Base-by-base conservation (phyloP, 2,888 invertebrate genomes). In the Chrysotoxum bicinctum region DNA sequence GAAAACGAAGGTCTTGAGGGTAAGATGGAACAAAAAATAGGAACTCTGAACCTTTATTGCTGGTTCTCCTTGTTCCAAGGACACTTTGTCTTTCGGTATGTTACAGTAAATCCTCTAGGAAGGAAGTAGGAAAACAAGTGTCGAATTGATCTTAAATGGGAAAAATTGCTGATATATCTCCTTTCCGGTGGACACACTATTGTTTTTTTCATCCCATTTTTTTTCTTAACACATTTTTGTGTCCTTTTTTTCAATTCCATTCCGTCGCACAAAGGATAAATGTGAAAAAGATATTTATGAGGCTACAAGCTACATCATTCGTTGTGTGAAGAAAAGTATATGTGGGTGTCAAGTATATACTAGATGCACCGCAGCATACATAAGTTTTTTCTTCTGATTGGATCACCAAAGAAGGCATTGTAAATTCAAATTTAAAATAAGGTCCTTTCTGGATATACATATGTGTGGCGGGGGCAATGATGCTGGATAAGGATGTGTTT, bases 111-210 rank as follows among this genome's bases (percentile, higher is more conserved):
- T 58, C 48, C 68, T 23, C 10, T 23, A 19, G 50, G 70, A 45
- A 35, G 75, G 54, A 52, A 66, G 60, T 50, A 48, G n/a, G 66
- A 58, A 75, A 75, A 43, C 60, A 62, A 69, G 66, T 80, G 68
- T 62, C 74, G 60, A 80, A 80, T 74, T 56, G 68, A 69, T 62
- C 60, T 80, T 60, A 45, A 68, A 72, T 64, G 68, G 43, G 26
- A 52, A 40, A 73, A 54, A 64, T 35, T 75, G 50, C 66, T 70
- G 77, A 58, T 66, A 58, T 37, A 66, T 23, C 9, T n/a, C 5
- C 45, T 45, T 45, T 43, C 26, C 9, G 48, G 19, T 64, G 30
- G 64, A 64, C 30, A 30, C 7, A 30, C 62, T 12, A 26, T 30
- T 40, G 12, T 37, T 14, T 45, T 19, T 5, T 32, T 5, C 1